Base-by-base conservation (phyloP, 1,140 invertebrate species). In the Formica selysi region DNA sequence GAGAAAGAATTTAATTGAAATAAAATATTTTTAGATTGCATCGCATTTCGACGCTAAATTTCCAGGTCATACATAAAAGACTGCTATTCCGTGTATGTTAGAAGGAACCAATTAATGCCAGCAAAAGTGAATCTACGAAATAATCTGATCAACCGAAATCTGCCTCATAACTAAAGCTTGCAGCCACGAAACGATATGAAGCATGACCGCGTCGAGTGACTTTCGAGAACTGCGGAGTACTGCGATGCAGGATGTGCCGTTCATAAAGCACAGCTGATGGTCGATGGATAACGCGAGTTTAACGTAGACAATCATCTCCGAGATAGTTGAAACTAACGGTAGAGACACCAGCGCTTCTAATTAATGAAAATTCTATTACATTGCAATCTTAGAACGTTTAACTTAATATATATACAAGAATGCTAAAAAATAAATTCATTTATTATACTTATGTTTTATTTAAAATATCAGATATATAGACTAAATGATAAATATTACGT, bases 101-200 rank as follows among this genome's bases (percentile, higher is more conserved):
- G 11, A 6, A 51, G 19, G 3, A 16, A 48, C 41, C 13, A 51
- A 44, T 51, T 32, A 51, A 51, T 71, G 70, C 70, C n/a, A 22
- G 3, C n/a, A 22, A 8, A 59, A 8, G 0, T 22, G 13, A 16
- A 11, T 19, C 10, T 22, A 70, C 51, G 44, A 36, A 22, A 29
- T 71, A 87, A 68, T 85, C 48, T 64, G 38, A 22, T 32, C 16
- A 26, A 74, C 29, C 26, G 44, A 61, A 22, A 61, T 44, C 51
- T 85, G 71, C 62, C 81, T 85, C 26, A n/a, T 13, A 68, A 62
- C 70, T 62, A 62, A 85, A 68, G 44, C 10, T 73, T n/a, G 67
- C 26, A 29, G 6, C 11, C 51, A 41, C 61, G 64, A 71, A 76
- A 85, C 61, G 48, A 85, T 85, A 67, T 57, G 29, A 62, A 68